Percentiles rank a stretch among this genome's conserved stretches.
Conservation (phyloP, 2,888 invertebrate genomes). For the Ephialtes manifestator region DNA sequence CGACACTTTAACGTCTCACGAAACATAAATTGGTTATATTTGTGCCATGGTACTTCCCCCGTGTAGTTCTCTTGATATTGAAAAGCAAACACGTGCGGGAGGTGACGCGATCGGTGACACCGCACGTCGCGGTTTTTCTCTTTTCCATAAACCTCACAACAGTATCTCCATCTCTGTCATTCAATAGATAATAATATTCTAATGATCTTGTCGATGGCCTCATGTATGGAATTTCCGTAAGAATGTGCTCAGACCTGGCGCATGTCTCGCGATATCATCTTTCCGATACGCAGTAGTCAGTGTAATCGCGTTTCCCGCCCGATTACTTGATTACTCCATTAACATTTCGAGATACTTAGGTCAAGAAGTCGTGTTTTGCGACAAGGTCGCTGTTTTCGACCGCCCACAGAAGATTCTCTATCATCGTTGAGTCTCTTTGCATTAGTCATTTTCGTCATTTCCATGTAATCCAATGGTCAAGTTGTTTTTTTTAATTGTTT, state of each 20-base stretch:
- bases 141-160: not conserved
- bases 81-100: not conserved
- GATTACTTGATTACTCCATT: slow-evolving; percentile 19
- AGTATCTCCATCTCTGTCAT: not conserved
- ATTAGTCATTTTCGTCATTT: not conserved
- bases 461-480: not conserved
- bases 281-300: slow-evolving; percentile 31
- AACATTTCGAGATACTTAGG: slow-evolving; percentile 25
- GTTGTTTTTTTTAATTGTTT: too few relatives aligned
- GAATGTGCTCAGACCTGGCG: not conserved
- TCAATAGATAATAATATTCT: slow-evolving; percentile 1
- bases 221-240: not conserved
- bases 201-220: not conserved
- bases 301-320: slow-evolving; percentile 11
- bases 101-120: not conserved
- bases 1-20: not conserved
- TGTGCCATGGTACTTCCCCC: not conserved
- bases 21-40: not conserved
- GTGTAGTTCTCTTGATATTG: not conserved
- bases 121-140: not conserved
- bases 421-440: not conserved
- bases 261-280: slow-evolving; percentile 23
- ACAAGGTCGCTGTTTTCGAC: slow-evolving; percentile 10
- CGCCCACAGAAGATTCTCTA: slow-evolving; percentile 9
- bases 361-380: slow-evolving; percentile 12